Evolutionary conservation across 1,140 invertebrate genomes (phyloP).

Genomic region (Drosophila cardini): DNA sequence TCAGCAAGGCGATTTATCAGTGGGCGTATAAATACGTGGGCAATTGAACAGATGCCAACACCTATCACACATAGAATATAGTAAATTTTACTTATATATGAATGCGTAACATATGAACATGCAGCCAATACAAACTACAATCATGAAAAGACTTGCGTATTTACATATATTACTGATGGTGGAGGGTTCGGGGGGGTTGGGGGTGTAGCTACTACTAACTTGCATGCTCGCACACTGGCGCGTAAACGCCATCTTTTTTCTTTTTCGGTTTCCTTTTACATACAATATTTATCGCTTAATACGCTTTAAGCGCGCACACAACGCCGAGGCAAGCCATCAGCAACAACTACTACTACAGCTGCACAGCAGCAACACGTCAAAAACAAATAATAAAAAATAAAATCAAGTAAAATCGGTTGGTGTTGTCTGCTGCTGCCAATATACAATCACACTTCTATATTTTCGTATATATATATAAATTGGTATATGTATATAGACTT

Average conservation of each 20-base stretch:
- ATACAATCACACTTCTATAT: conserved; percentile 20
- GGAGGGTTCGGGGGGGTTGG: conserved; percentile 18
- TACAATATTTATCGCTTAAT: conserved; percentile 77
- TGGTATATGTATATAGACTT: conserved; percentile 5
- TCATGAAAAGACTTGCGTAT: conserved; percentile 22
- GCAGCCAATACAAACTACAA: not conserved
- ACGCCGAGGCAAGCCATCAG: conserved; percentile 30
- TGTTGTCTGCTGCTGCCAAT: conserved; percentile 54
- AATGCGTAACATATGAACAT: conserved; percentile 32
- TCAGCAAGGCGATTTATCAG: not conserved
- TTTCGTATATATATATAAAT: conserved; percentile 7
- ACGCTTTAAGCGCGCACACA: conserved; percentile 52
- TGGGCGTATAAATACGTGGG: not conserved
- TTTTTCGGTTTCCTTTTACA: conserved; percentile 77
- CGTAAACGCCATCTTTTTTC: conserved; percentile 78
- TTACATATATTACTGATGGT: conserved; percentile 25
- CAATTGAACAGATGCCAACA: conserved; percentile 1
- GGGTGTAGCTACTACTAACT: conserved; percentile 58
- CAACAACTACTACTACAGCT: conserved; percentile 44
- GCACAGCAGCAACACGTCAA: conserved; percentile 49
- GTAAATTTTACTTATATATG: conserved; percentile 23
- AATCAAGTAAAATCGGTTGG: conserved; percentile 59
- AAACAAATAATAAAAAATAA: conserved; percentile 65
- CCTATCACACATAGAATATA: conserved; percentile 1
- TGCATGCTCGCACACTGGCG: conserved; percentile 67